Evolutionary conservation across 2,888 invertebrate species (phyloP), one percentile per base, ranked within the genome.

Genomic region (Apantesis nais): DNA sequence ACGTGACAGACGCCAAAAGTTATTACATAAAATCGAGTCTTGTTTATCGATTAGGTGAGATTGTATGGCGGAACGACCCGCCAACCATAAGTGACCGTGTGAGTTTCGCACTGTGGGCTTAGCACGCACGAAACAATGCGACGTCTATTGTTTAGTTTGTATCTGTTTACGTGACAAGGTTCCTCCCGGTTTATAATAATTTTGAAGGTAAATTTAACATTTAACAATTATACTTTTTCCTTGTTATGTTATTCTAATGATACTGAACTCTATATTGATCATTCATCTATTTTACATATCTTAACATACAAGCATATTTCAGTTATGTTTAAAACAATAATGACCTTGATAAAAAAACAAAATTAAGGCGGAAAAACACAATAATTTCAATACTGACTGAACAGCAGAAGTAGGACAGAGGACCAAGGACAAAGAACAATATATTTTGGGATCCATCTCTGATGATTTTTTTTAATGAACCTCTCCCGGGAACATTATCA

Each of bases 1-100:
- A 80, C 80, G 85, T 78, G 83, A 82, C 82, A 79, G 89, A 88
- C 87, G 85, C 88, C 88, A 86, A 89, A 91, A 88, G 81, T 78
- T 84, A 86, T 94, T 94, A 89, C 89, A 87, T 93, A 93, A 93
- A 66, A 86, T 82, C 83, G 82, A 80, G 82, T 85, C 86, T 86
- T 89, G 90, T 89, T 90, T 90, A 88, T 89, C 86, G 88, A 91
- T 92, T 88, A 89, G 86, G 83, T 88, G 90, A 87, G 86, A 89
- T 88, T 88, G 80, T 85, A 80, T 76, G 78, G 79, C 76, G 80
- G 66, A 71, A 73, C 75, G 76, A 77, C 71, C 75, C 77, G 80
- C 77, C 73, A 75, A 73, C 78, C 80, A 66, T 77, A 73, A 61
- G 37, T 63, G 25, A 41, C 61, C 70, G 69, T 63, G 77, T 73